A percentile compares a stretch with the other conserved stretches of the same genome.
phyloP scores from a whole-genome alignment of 2,797 vertebrate genomes.

The Staurois parvus region DNA sequence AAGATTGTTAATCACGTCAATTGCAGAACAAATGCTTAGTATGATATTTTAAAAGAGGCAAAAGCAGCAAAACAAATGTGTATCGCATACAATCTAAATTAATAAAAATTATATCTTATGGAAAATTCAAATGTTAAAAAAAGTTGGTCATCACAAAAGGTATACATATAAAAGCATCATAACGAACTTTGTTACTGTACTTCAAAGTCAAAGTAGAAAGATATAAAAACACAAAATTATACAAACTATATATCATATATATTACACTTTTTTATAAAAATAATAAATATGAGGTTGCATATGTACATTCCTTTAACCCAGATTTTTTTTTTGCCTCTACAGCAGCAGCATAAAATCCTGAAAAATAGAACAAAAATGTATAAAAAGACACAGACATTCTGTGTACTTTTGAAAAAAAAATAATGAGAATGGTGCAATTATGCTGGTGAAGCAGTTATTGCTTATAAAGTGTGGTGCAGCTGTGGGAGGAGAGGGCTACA shows the following conservation, averaged over 20 bases:
- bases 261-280: too few relatives aligned
- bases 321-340: background rate
- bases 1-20: conserved; percentile 20
- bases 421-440: conserved; percentile 68
- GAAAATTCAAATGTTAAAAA: too few relatives aligned
- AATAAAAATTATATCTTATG: background rate
- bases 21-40: conserved; percentile 2
- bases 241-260: too few relatives aligned
- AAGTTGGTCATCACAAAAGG: too few relatives aligned
- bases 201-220: too few relatives aligned
- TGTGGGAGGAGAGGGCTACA: conserved; percentile 89
- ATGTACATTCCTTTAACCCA: too few relatives aligned
- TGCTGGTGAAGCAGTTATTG: conserved; percentile 69
- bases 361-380: background rate
- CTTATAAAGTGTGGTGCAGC: conserved; percentile 78
- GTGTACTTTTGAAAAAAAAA: conserved; percentile 48
- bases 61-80: background rate
- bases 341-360: background rate
- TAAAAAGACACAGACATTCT: conserved; percentile 50
- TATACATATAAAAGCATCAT: too few relatives aligned
- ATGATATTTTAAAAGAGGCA: background rate
- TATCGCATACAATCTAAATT: background rate
- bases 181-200: too few relatives aligned
- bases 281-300: too few relatives aligned
- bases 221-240: too few relatives aligned